Evolutionary conservation across 1,140 invertebrate genomes (phyloP), one percentile per base, ranked within the genome.

Genomic region (Heliothis virescens): DNA sequence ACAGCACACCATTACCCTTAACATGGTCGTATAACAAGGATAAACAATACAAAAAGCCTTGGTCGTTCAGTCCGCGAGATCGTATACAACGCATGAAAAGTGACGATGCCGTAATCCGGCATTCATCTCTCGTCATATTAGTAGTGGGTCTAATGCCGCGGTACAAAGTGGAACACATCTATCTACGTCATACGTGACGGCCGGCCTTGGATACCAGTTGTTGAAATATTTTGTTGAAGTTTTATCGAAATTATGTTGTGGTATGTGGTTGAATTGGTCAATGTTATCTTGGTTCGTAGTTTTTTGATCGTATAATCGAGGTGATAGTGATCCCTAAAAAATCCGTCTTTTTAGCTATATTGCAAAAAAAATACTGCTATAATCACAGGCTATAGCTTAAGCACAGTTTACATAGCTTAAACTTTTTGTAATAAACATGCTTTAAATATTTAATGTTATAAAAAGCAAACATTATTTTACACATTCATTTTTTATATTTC

Each of bases 111-210:
- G 85, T 88, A 89, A 89, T 89, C 85, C 80, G 78, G 69, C 85
- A 90, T 90, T 84, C 86, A 85, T 91, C 86, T 83, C 85, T 83
- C 84, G 86, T 88, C 84, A 91, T 91, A 91, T 91, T 88, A 89
- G 80, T 83, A 85, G 83, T 53, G 83, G 72, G 82, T 78, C 81
- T 89, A 89, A 88, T 86, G 75, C 84, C 65, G 59, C 26, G 83
- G 83, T 88, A 90, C 89, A 89, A 90, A 90, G 83, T 84, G 87
- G 82, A 67, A 71, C 18, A 65, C 82, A 87, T 87, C 82, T 71
- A 73, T 60, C 85, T 78, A 81, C 80, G 71, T 82, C 79, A 69
- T 16, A 16, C n/a, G 34, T 41, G 21, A 34, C 50, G 41, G 18
- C 9, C 47, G 50, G 12, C 63, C 48, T 67, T 67, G 63, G 47